Conservation (phyloP, 2,888 invertebrate genomes). For the Drosophila dives region DNA sequence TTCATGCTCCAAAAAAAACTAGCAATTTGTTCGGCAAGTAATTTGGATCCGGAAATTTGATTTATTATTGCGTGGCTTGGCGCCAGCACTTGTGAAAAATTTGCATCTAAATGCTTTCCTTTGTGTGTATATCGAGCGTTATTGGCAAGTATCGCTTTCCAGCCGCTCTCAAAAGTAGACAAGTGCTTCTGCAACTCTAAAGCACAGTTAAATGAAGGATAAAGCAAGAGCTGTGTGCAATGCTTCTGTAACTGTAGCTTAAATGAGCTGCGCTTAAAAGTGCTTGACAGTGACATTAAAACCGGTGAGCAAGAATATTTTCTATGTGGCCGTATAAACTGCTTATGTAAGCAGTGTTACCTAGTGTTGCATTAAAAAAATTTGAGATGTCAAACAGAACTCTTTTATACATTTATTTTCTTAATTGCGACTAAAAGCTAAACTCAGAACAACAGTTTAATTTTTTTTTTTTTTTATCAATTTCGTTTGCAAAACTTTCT, state of each 20-base stretch:
- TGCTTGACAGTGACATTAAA: neutral
- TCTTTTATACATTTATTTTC: neutral
- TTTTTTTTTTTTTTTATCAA: neutral
- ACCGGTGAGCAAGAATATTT: neutral
- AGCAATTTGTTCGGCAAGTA: slow-evolving; percentile 45
- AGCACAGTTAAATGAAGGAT: neutral
- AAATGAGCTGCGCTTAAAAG: neutral
- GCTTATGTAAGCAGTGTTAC: neutral
- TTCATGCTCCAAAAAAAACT: slow-evolving; percentile 20
- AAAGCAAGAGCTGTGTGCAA: neutral
- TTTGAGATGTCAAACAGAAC: slow-evolving; percentile 3
- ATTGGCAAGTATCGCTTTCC: slow-evolving; percentile 2
- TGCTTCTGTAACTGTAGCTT: neutral
- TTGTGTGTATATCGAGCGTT: neutral
- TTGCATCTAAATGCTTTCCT: neutral
- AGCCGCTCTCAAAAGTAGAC: neutral
- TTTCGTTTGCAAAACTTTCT: slow-evolving; percentile 14
- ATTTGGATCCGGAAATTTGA: slow-evolving; percentile 52
- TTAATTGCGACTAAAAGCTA: neutral
- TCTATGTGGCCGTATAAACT: neutral
- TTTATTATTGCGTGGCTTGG: slow-evolving; percentile 25
- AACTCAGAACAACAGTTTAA: neutral
- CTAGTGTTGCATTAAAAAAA: slow-evolving; percentile 4
- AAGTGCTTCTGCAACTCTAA: neutral
- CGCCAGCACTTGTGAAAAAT: neutral